Evolutionary conservation across 2,888 invertebrate species (phyloP).

Genomic region (Drosophila differens): DNA sequence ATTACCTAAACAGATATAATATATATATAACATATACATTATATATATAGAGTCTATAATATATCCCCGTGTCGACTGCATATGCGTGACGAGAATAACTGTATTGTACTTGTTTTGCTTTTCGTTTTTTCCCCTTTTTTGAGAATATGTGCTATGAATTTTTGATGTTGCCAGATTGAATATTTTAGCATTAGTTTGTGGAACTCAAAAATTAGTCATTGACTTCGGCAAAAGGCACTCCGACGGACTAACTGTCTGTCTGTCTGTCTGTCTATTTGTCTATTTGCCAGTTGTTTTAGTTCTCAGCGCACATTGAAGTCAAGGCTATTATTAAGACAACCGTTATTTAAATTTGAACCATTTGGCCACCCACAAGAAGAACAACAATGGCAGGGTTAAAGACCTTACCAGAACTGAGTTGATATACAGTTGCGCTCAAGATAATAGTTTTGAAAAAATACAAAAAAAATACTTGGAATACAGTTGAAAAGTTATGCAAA

Average conservation of each 20-base stretch:
- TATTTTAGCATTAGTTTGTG: not conserved
- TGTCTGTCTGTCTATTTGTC: conserved; percentile 8
- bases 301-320: conserved; percentile 67
- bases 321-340: conserved; percentile 43
- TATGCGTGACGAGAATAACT: conserved; percentile 66
- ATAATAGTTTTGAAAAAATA: not conserved
- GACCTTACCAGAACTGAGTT: conserved; percentile 44
- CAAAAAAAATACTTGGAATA: not conserved
- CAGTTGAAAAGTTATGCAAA: not conserved
- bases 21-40: conserved; percentile 13
- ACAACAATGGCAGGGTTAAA: conserved; percentile 23
- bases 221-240: not conserved
- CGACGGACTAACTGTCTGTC: conserved; percentile 9
- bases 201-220: conserved; percentile 34
- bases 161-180: conserved; percentile 53
- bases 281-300: conserved; percentile 66
- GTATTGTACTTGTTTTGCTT: not conserved
- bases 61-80: conserved; percentile 31
- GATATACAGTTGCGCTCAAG: conserved; percentile 1
- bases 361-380: conserved; percentile 2
- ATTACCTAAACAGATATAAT: conserved; percentile 7
- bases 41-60: conserved; percentile 3
- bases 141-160: conserved; percentile 61
- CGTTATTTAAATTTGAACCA: not conserved
- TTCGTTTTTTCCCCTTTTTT: conserved; percentile 7